Conservation (phyloP, 2,113 vertebrate genomes). For the Apodemus sylvaticus region DNA sequence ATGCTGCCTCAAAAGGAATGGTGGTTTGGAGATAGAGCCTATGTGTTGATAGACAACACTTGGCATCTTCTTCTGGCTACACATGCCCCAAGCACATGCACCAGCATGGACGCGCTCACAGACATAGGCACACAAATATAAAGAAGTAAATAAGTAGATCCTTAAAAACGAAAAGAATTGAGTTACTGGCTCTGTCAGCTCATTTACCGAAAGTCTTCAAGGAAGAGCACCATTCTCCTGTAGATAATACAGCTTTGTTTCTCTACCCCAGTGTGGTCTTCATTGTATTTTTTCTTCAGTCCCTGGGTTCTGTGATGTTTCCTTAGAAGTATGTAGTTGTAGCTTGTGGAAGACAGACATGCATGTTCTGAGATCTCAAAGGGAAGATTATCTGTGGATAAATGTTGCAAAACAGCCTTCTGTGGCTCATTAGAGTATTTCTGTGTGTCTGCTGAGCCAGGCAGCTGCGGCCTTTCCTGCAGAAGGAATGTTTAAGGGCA, state of each 20-base stretch:
- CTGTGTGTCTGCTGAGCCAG: neutral
- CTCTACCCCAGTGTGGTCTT: neutral
- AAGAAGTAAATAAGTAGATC: neutral
- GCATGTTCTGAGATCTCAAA: neutral
- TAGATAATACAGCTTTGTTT: neutral
- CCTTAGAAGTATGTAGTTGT: too few species aligned
- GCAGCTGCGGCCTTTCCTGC: neutral
- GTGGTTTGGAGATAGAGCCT: too few species aligned
- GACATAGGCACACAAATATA: neutral
- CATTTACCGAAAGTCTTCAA: neutral
- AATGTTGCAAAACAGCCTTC: too few species aligned
- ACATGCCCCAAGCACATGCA: too few species aligned
- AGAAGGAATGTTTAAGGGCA: neutral
- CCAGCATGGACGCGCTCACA: neutral
- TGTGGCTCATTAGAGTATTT: neutral
- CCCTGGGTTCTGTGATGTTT: neutral
- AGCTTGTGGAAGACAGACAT: neutral
- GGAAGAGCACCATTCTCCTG: neutral
- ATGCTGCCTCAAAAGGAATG: too few species aligned
- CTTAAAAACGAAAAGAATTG: neutral
- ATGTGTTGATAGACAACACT: too few species aligned
- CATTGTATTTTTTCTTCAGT: conserved; percentile 15
- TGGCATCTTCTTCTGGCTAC: too few species aligned
- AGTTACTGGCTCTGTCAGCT: conserved; percentile 40
- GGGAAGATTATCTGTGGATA: neutral